Percentiles rank a stretch among this genome's conserved stretches.
Evolutionary conservation across 2,113 vertebrate genomes (phyloP).

Genomic region (Gorsachius goisagi): DNA sequence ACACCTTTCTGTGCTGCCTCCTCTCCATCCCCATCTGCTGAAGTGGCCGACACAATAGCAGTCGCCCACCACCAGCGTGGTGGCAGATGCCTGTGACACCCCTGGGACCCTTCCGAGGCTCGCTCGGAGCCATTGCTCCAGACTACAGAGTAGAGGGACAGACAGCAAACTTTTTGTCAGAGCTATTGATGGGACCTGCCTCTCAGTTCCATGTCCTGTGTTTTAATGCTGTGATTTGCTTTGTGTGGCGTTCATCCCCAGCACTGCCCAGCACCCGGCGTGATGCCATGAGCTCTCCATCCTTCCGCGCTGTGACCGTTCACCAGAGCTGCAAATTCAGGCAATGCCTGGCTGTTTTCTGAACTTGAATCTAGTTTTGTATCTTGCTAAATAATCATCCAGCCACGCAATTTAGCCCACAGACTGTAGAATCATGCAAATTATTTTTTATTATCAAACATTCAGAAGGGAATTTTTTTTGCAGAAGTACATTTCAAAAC

Average conservation of each 20-base stretch:
- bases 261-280: neutral
- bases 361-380: neutral
- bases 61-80: no score
- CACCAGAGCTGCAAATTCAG: fast-evolving
- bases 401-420: neutral
- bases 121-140: neutral
- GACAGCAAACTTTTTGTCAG: neutral
- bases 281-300: neutral
- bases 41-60: neutral
- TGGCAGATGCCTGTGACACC: neutral
- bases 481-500: neutral
- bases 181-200: neutral
- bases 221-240: neutral
- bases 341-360: neutral
- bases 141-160: fast-evolving
- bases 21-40: neutral
- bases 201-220: neutral
- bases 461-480: neutral
- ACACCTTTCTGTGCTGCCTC: neutral
- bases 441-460: neutral
- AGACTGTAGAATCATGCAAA: neutral
- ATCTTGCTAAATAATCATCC: neutral
- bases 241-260: neutral
- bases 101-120: neutral
- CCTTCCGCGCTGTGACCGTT: neutral